phyloP scores from a whole-genome alignment of 2,888 invertebrate genomes.

The Copidosoma aretas region DNA sequence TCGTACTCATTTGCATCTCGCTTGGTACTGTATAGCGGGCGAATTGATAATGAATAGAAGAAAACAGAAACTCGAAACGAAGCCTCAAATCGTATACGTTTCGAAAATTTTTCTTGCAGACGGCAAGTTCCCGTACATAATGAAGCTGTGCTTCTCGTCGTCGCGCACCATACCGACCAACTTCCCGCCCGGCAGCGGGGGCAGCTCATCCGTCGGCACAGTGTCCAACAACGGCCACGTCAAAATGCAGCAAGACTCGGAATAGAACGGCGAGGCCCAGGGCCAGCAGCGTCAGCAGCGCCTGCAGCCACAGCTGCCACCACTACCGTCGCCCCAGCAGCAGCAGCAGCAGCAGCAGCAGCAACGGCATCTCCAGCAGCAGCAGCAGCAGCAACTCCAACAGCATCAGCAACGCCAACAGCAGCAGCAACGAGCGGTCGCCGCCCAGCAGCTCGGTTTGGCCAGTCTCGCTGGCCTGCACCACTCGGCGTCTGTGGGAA shows the following conservation, averaged over 20 bases:
- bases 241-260: slow-evolving; percentile 62
- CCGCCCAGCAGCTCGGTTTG: slow-evolving; percentile 50
- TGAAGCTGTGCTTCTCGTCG: slow-evolving; percentile 98
- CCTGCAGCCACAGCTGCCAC: slow-evolving; percentile 42
- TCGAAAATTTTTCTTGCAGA: slow-evolving; percentile 66
- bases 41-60: no score
- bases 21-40: no score
- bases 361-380: slow-evolving; percentile 48
- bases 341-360: slow-evolving; percentile 27
- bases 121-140: slow-evolving; percentile 97
- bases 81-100: background rate
- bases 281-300: slow-evolving; percentile 57
- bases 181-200: slow-evolving; percentile 57
- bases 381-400: slow-evolving; percentile 45
- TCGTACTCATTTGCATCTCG: no score
- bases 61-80: background rate
- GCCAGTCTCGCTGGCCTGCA: slow-evolving; percentile 43
- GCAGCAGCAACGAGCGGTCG: slow-evolving; percentile 20
- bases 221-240: slow-evolving; percentile 59
- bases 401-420: slow-evolving; percentile 28
- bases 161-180: slow-evolving; percentile 68
- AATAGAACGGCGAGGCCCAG: slow-evolving; percentile 63
- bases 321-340: no score
- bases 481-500: slow-evolving; percentile 35
- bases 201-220: slow-evolving; percentile 51